These are phyloP conservation scores for Polylopha cassiicola DNA, from an alignment of 2,888 invertebrate genomes.

Conservation along the genomic window DNA sequence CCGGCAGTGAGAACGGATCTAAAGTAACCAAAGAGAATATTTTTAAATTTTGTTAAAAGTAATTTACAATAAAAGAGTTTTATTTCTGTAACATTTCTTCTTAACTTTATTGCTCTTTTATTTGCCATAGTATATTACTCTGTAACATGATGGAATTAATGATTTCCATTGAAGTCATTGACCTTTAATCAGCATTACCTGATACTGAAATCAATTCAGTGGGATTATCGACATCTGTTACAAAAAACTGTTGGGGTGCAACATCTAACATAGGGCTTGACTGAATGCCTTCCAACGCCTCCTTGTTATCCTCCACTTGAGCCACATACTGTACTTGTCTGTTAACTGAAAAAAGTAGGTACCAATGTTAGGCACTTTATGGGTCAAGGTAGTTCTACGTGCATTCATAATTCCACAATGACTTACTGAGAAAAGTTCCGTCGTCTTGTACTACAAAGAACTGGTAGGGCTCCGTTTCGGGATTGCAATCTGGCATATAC, in stretches of 20 bases:
- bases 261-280: constrained; percentile 52
- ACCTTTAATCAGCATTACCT: no score
- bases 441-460: constrained; percentile 62
- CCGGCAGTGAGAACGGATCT: constrained; percentile 53
- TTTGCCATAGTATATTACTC: no score
- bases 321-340: constrained; percentile 56
- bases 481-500: constrained; percentile 40
- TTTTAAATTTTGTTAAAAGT: no score
- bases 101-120: no score
- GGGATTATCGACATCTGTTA: constrained; percentile 53
- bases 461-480: constrained; percentile 43
- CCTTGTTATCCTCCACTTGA: constrained; percentile 48
- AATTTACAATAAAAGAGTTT: no score
- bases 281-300: constrained; percentile 38
- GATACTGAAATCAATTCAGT: constrained; percentile 48
- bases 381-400: not conserved
- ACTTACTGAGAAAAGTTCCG: constrained; percentile 53
- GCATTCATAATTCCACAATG: not conserved
- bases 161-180: no score
- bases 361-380: not conserved
- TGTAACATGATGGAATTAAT: no score
- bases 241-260: constrained; percentile 52
- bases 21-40: constrained; percentile 28
- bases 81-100: no score
- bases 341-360: constrained; percentile 43